Evolutionary conservation across 2,113 vertebrate genomes (phyloP).

Genomic region (Silurus asotus): DNA sequence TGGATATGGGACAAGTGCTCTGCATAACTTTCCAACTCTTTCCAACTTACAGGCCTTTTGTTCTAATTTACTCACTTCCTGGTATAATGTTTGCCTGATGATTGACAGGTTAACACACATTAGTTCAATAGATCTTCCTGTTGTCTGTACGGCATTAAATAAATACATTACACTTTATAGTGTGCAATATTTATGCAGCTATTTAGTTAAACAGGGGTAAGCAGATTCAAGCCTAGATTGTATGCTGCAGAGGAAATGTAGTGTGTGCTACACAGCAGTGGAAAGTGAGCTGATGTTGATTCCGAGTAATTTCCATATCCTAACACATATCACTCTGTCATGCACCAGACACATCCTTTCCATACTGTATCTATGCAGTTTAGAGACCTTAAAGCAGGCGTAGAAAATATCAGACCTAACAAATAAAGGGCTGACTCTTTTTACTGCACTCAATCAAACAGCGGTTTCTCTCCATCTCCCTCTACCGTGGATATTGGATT

Average conservation of each 20-base stretch:
- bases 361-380: conserved; percentile 28
- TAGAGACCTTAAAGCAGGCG: conserved; percentile 17
- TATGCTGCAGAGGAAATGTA: not conserved
- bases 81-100: not conserved
- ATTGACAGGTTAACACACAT: not conserved
- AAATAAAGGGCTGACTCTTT: not conserved
- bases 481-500: not conserved
- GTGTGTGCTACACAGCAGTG: not conserved
- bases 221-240: not conserved
- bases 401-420: conserved; percentile 10
- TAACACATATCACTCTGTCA: not conserved
- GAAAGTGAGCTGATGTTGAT: conserved; percentile 10
- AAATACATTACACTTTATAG: not conserved
- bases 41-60: not conserved
- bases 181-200: not conserved
- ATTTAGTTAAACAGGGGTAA: not conserved
- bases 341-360: conserved; percentile 36
- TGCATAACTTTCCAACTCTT: not conserved
- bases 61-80: not conserved
- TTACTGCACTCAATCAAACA: not conserved
- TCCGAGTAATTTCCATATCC: conserved; percentile 29
- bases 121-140: not conserved
- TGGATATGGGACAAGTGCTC: not conserved
- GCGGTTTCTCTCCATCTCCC: not conserved
- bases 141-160: not conserved